Conservation (phyloP, 2,797 vertebrate genomes). For the Poeciliopsis turneri region DNA sequence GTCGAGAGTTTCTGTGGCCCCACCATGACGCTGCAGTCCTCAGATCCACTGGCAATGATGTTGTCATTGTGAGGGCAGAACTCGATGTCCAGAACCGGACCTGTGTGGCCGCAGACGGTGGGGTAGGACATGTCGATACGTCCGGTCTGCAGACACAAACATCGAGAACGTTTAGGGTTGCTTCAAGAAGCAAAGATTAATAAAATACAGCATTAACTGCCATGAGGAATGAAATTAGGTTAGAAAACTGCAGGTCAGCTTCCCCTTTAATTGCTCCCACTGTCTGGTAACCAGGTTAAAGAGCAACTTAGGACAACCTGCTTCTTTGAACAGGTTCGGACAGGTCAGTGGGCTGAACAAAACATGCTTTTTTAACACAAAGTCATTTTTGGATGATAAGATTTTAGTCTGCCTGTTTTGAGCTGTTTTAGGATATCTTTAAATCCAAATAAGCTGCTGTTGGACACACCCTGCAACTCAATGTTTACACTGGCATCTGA, state of each 20-base stretch:
- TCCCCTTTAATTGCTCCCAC: conserved; percentile 58
- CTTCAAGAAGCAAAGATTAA: not conserved
- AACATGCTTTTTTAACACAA: too few species aligned
- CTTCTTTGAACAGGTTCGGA: too few species aligned
- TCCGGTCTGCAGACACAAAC: conserved; percentile 80
- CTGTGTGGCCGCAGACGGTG: conserved; percentile 90
- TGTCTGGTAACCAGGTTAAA: conserved; percentile 54
- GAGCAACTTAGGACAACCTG: conserved; percentile 1
- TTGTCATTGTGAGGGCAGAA: conserved; percentile 94
- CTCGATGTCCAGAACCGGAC: conserved; percentile 89
- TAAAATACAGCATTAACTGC: not conserved
- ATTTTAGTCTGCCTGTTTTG: too few species aligned
- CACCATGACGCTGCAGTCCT: conserved; percentile 93
- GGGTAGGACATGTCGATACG: conserved; percentile 91
- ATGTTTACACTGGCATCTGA: too few species aligned
- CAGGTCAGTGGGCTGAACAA: too few species aligned
- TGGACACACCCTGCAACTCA: too few species aligned
- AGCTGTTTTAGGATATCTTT: too few species aligned
- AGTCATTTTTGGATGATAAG: too few species aligned
- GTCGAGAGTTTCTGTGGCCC: not conserved
- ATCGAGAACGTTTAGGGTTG: not conserved
- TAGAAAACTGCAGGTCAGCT: conserved; percentile 40
- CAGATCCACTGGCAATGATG: conserved; percentile 91
- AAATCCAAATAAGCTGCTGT: too few species aligned
- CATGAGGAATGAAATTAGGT: not conserved